Evolutionary conservation across 2,797 vertebrate genomes (phyloP).

Genomic region (Poeciliopsis paucimaculata): DNA sequence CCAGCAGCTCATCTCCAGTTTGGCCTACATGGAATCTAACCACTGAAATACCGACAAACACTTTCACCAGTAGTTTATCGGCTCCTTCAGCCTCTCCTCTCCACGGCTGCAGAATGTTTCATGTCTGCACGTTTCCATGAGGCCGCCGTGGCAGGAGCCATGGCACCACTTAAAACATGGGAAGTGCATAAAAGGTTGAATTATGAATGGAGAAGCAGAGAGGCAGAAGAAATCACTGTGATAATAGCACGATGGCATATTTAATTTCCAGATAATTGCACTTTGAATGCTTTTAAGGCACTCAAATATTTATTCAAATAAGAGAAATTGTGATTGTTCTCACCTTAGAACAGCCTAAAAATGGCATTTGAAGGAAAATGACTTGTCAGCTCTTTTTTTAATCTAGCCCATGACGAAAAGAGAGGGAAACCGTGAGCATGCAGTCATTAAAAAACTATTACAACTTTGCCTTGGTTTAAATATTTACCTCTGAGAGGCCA

Average conservation of each 20-base stretch:
- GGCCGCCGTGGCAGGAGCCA: constrained; percentile 38
- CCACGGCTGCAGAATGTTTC: constrained; percentile 22
- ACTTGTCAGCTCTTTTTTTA: background rate
- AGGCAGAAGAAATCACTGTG: constrained; percentile 63
- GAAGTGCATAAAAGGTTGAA: constrained; percentile 74
- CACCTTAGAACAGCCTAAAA: constrained; percentile 18
- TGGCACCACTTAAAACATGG: constrained; percentile 49
- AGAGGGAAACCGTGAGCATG: background rate
- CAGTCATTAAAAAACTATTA: background rate
- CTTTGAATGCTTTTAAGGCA: constrained; percentile 60
- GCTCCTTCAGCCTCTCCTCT: constrained; percentile 3
- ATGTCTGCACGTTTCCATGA: background rate
- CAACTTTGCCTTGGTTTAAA: background rate
- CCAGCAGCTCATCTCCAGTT: constrained; percentile 5
- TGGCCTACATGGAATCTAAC: constrained; percentile 44
- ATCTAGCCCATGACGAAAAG: background rate
- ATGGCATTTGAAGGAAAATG: background rate
- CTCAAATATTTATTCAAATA: constrained; percentile 59
- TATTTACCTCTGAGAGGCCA: constrained; percentile 4
- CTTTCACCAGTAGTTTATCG: constrained; percentile 15
- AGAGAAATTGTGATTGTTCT: constrained; percentile 44
- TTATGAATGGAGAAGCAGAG: constrained; percentile 68
- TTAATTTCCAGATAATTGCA: constrained; percentile 73
- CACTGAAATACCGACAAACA: constrained; percentile 22
- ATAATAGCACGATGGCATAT: constrained; percentile 69